Evolutionary conservation across 2,113 vertebrate genomes (phyloP).

Genomic region (Scolopax mira): DNA sequence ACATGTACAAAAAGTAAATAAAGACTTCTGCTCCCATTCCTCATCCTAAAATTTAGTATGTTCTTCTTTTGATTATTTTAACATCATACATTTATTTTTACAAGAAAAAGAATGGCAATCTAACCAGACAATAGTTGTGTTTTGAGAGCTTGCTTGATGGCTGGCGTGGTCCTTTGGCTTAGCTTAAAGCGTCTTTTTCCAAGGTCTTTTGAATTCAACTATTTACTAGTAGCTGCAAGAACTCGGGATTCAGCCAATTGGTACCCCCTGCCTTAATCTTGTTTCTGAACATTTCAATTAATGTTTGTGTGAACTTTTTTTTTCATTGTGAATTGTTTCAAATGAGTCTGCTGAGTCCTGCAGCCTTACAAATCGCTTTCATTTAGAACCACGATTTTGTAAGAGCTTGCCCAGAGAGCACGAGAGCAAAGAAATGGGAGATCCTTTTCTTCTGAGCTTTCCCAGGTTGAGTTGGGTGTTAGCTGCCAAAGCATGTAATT

Average conservation of each 20-base stretch:
- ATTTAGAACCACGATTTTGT: background rate
- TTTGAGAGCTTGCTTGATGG: background rate
- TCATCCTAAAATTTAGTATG: background rate
- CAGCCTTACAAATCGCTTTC: background rate
- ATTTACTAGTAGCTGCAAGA: background rate
- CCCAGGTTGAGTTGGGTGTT: background rate
- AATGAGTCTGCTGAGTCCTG: background rate
- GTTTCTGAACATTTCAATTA: constrained; percentile 24
- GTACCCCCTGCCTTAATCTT: background rate
- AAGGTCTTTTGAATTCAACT: background rate
- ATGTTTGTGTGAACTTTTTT: background rate
- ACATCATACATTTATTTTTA: background rate
- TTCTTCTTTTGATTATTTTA: background rate
- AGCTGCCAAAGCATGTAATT: background rate
- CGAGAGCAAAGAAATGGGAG: background rate
- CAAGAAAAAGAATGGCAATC: background rate
- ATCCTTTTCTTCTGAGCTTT: background rate
- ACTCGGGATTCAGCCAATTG: background rate
- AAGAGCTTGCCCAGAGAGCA: background rate
- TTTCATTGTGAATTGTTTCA: background rate
- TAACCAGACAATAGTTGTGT: background rate
- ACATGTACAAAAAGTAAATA: background rate
- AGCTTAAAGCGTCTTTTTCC: background rate
- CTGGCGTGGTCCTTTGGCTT: background rate
- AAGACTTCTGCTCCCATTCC: background rate